Evolutionary conservation across 2,797 vertebrate species (phyloP).

Genomic region (Kryptopterus vitreolus): DNA sequence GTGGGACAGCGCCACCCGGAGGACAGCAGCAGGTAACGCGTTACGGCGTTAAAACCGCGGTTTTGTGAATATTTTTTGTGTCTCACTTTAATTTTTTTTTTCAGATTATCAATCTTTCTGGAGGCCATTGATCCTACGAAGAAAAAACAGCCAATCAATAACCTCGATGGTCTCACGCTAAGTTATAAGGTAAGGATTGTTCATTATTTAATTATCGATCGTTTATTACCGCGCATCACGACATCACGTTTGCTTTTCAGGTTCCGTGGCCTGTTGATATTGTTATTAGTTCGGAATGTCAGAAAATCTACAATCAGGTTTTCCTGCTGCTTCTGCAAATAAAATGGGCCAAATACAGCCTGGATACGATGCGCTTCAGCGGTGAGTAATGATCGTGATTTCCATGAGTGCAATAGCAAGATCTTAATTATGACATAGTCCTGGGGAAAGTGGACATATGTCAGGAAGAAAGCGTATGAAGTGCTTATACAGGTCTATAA

Average conservation of each 20-base stretch:
- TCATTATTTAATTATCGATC: too few relatives aligned
- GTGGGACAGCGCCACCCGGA: slow-evolving; percentile 91
- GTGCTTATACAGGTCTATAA: too few relatives aligned
- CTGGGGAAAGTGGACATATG: too few relatives aligned
- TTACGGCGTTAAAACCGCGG: accelerated
- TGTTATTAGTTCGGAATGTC: slow-evolving; percentile 96
- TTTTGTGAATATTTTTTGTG: neutral
- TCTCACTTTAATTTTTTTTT: neutral
- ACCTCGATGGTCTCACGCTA: slow-evolving; percentile 90
- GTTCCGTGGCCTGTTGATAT: slow-evolving; percentile 99
- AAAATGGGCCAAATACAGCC: slow-evolving; percentile 98
- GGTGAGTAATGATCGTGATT: slow-evolving; percentile 71
- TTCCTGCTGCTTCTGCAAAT: slow-evolving; percentile 96
- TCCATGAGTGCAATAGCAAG: too few relatives aligned
- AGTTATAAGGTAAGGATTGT: slow-evolving; percentile 85
- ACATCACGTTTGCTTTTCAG: slow-evolving; percentile 69
- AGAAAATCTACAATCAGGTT: slow-evolving; percentile 99
- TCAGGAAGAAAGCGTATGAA: too few relatives aligned
- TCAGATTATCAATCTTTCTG: slow-evolving; percentile 88
- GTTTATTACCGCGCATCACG: too few relatives aligned
- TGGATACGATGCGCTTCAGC: slow-evolving; percentile 92
- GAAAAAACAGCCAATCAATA: slow-evolving; percentile 95
- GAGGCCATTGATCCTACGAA: slow-evolving; percentile 86
- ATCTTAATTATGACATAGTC: too few relatives aligned
- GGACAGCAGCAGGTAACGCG: slow-evolving; percentile 86